These are phyloP conservation scores for Ginglymostoma cirratum DNA, from an alignment of 2,113 vertebrate genomes.

Conservation along the genomic window DNA sequence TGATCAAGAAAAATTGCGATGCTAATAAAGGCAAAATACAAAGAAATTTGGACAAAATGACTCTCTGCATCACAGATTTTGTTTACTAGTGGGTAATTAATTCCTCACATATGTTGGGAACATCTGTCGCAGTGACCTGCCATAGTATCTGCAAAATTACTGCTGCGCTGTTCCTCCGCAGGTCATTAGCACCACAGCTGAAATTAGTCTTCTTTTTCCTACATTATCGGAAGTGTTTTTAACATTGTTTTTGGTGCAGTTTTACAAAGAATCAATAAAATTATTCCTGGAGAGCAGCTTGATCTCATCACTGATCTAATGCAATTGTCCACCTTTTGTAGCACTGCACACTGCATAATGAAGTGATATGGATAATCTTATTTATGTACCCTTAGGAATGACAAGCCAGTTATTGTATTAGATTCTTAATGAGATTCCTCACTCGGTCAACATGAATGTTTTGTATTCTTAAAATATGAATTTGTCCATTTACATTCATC, in stretches of 20 bases:
- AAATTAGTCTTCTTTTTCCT: constrained; percentile 58
- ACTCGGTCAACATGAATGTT: constrained; percentile 66
- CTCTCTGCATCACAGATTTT: constrained; percentile 90
- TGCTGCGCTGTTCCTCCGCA: constrained; percentile 79
- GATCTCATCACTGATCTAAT: constrained; percentile 85
- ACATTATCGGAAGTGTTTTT: constrained; percentile 44
- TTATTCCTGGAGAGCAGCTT: constrained; percentile 71
- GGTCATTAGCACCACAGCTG: constrained; percentile 80
- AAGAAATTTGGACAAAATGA: constrained; percentile 97
- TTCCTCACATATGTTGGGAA: constrained; percentile 99
- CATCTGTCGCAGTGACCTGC: constrained; percentile 98
- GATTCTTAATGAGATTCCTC: constrained; percentile 94
- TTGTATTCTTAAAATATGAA: constrained; percentile 64
- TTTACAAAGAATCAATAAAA: constrained; percentile 72
- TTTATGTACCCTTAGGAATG: constrained; percentile 81
- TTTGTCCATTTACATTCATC: constrained; percentile 86
- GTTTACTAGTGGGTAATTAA: constrained; percentile 99
- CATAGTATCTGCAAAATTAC: constrained; percentile 81
- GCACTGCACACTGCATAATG: constrained; percentile 90
- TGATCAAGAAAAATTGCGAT: constrained; percentile 97
- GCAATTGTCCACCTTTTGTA: constrained; percentile 92
- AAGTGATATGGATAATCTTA: constrained; percentile 96
- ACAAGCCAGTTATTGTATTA: constrained; percentile 97
- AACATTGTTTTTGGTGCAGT: constrained; percentile 51
- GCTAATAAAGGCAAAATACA: constrained; percentile 79